Percentiles rank a stretch among this genome's conserved stretches.
Evolutionary conservation across 1,140 invertebrate genomes (phyloP).

Genomic region (Apis florea): DNA sequence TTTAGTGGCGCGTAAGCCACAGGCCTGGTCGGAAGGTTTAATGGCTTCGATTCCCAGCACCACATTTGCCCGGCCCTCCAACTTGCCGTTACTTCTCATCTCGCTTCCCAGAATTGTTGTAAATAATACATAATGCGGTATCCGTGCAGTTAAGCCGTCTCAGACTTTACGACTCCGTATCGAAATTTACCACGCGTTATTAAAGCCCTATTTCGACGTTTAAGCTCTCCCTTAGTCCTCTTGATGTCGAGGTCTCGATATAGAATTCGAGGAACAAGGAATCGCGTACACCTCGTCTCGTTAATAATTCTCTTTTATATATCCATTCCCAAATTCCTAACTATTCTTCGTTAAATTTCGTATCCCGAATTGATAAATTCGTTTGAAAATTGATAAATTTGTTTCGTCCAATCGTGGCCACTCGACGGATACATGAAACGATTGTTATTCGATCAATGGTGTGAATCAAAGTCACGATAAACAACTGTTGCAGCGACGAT

Average conservation of each 20-base stretch:
- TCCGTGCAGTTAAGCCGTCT: constrained; percentile 28
- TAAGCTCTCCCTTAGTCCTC: neutral
- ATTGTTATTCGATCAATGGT: no score
- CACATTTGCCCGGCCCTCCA: constrained; percentile 36
- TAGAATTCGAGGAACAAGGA: neutral
- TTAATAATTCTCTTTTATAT: no score
- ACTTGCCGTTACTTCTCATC: constrained; percentile 60
- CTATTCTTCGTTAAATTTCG: no score
- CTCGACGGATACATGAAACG: no score
- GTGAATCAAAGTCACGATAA: no score
- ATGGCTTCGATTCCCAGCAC: constrained; percentile 66
- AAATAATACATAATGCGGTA: constrained; percentile 45
- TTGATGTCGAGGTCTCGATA: neutral
- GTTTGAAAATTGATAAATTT: no score
- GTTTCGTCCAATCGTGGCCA: no score
- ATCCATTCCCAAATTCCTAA: no score
- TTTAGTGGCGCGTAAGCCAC: constrained; percentile 64
- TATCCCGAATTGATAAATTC: no score
- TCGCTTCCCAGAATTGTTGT: constrained; percentile 22
- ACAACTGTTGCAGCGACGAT: no score
- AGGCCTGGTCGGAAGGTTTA: constrained; percentile 56
- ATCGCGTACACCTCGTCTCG: no score
- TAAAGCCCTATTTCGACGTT: neutral
- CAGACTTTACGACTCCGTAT: constrained; percentile 13
- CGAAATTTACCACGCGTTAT: constrained; percentile 24